Percentiles rank a stretch among this genome's conserved stretches.
These are phyloP conservation scores for Theodoxus fluviatilis DNA, from an alignment of 2,888 invertebrate species.

Conservation along the genomic window DNA sequence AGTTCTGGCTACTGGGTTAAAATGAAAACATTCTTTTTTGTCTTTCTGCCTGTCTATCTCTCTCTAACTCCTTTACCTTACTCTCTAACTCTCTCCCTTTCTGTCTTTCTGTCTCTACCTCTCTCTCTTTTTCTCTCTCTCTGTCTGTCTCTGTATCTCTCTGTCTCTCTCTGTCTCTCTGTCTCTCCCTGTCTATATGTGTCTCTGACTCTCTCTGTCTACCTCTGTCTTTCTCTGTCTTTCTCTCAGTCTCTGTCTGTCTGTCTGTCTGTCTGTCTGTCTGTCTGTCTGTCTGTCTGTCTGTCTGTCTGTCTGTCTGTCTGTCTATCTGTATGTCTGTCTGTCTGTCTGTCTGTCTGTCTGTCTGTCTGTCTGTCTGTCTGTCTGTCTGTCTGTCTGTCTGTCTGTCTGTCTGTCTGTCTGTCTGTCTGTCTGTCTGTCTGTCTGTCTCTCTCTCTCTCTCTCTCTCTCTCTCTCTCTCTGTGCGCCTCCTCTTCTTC, in stretches of 20 bases:
- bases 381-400: neutral
- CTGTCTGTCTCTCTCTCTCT: neutral
- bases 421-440: neutral
- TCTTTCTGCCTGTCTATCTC: neutral
- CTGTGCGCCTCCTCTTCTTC: neutral
- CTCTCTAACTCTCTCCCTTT: neutral
- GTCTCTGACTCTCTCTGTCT: neutral
- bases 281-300: neutral
- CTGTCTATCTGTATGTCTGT: neutral
- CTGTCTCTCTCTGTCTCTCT: neutral
- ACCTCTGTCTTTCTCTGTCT: neutral
- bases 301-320: neutral
- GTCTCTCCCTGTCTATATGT: neutral
- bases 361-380: neutral
- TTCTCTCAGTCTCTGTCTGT: neutral
- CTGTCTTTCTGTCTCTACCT: neutral
- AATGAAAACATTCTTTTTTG: too few relatives aligned
- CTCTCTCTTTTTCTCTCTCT: neutral
- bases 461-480: neutral
- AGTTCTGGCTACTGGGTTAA: too few relatives aligned
- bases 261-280: neutral
- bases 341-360: neutral
- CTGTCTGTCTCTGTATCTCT: conserved; percentile 9
- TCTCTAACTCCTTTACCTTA: neutral
- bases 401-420: neutral